A percentile compares a stretch with the other conserved stretches of the same genome.
These are phyloP conservation scores for Lacerta viridis DNA, from an alignment of 2,797 vertebrate species.

Conservation along the genomic window DNA sequence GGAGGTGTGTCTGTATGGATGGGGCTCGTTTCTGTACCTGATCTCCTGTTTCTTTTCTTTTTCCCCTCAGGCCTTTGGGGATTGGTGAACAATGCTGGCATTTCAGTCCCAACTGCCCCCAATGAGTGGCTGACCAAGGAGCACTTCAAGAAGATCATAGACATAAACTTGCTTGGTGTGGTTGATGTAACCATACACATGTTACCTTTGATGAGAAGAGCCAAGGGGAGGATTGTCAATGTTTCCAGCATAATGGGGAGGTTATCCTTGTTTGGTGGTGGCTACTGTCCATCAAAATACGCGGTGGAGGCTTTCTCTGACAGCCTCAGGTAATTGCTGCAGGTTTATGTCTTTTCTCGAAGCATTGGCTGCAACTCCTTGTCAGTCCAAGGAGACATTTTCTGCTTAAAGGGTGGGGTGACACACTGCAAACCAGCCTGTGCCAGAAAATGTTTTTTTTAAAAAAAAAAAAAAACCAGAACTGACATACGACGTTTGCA, in stretches of 20 bases:
- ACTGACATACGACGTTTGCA: no score
- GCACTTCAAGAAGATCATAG: constrained; percentile 67
- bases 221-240: constrained; percentile 68
- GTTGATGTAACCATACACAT: constrained; percentile 76
- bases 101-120: accelerated
- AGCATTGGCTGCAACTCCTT: neutral
- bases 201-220: constrained; percentile 66
- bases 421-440: no score
- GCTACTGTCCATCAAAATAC: constrained; percentile 71
- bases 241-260: constrained; percentile 61
- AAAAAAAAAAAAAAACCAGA: no score
- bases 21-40: no score
- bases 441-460: no score
- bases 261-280: constrained; percentile 9
- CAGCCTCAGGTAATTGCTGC: constrained; percentile 68
- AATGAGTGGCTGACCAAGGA: constrained; percentile 76
- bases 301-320: constrained; percentile 72
- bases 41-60: neutral
- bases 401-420: neutral
- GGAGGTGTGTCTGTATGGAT: neutral
- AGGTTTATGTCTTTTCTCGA: neutral
- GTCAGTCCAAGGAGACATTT: neutral
- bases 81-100: constrained; percentile 78
- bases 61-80: constrained; percentile 77
- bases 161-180: constrained; percentile 76